Conservation (phyloP, 2,113 vertebrate genomes). For the Melospiza georgiana region DNA sequence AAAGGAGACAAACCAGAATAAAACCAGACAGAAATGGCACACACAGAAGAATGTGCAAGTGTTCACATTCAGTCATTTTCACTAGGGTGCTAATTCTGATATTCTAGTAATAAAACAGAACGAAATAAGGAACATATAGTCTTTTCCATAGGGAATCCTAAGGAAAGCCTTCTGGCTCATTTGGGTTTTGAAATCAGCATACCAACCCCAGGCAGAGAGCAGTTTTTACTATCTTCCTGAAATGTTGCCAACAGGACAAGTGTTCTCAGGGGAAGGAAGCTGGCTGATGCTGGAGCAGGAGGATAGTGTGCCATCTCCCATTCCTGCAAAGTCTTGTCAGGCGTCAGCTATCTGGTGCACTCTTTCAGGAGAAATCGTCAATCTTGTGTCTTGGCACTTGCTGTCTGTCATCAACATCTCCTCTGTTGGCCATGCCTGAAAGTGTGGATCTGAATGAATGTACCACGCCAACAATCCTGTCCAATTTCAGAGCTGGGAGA, state of each 20-base stretch:
- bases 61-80: not conserved
- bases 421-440: conserved; percentile 11
- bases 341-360: conserved; percentile 23
- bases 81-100: not conserved
- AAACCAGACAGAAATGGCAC: not conserved
- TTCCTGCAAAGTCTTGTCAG: conserved; percentile 31
- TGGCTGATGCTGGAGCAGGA: not conserved
- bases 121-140: not conserved
- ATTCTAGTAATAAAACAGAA: not conserved
- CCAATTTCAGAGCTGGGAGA: conserved; percentile 39
- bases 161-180: not conserved
- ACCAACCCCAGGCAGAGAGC: not conserved
- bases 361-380: conserved; percentile 29
- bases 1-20: not conserved
- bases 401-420: conserved; percentile 32
- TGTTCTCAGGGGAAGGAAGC: conserved; percentile 25
- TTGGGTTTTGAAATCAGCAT: not conserved
- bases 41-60: not conserved
- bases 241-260: not conserved
- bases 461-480: not conserved
- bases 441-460: conserved; percentile 16
- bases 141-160: not conserved
- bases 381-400: conserved; percentile 45
- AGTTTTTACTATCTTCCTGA: not conserved
- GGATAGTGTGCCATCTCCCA: not conserved